Conservation (phyloP, 2,888 invertebrate species). For the Gortyna flavago region DNA sequence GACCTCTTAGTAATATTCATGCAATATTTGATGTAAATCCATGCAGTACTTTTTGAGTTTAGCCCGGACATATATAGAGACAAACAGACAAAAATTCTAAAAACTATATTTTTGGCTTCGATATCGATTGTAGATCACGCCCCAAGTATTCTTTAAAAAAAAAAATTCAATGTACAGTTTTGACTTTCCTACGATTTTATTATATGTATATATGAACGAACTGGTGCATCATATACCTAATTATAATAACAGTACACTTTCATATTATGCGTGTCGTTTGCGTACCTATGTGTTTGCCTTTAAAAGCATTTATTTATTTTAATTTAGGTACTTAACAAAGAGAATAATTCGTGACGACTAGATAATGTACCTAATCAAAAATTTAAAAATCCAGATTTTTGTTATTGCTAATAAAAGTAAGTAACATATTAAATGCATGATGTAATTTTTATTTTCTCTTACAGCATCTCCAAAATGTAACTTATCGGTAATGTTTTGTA, state of each 20-base stretch:
- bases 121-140: too few relatives aligned
- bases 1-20: too few relatives aligned
- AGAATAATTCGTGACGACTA: not conserved
- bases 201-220: too few relatives aligned
- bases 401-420: not conserved
- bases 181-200: too few relatives aligned
- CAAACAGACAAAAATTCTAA: too few relatives aligned
- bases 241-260: not conserved
- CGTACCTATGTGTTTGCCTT: not conserved
- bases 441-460: constrained; percentile 33
- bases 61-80: too few relatives aligned
- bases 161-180: too few relatives aligned
- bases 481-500: constrained; percentile 10
- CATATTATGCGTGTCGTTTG: too few relatives aligned
- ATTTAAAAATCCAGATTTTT: not conserved
- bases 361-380: not conserved
- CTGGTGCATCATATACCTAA: not conserved
- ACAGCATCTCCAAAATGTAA: constrained; percentile 33
- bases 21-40: too few relatives aligned
- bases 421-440: constrained; percentile 26
- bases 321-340: not conserved
- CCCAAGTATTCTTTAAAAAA: too few relatives aligned
- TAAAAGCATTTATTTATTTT: not conserved
- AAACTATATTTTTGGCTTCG: too few relatives aligned
- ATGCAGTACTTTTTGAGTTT: too few relatives aligned